Percentiles rank a stretch among this genome's conserved stretches.
Evolutionary conservation across 1,140 invertebrate genomes (phyloP).

Genomic region (Dendrolimus kikuchii): DNA sequence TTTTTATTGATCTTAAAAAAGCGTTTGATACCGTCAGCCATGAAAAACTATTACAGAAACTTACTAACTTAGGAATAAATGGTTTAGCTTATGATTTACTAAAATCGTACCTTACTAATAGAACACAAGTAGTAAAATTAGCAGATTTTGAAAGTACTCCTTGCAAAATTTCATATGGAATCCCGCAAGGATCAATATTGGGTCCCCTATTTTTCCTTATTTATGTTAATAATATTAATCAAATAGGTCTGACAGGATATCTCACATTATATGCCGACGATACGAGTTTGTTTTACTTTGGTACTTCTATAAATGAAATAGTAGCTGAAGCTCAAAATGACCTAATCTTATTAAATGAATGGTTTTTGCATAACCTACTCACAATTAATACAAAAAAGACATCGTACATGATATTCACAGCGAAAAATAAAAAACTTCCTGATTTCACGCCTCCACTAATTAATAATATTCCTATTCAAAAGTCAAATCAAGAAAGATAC

Average conservation of each 20-base stretch:
- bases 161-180: not conserved
- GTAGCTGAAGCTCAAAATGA: not conserved
- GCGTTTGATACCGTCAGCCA: too few species aligned
- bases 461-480: too few species aligned
- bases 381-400: slow-evolving; percentile 10
- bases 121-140: slow-evolving; percentile 4
- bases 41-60: slow-evolving; percentile 3
- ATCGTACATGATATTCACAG: too few species aligned
- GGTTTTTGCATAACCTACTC: slow-evolving; percentile 16
- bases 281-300: slow-evolving; percentile 4
- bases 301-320: not conserved
- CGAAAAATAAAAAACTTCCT: too few species aligned
- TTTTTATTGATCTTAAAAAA: too few species aligned
- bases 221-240: slow-evolving; percentile 4
- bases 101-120: not conserved
- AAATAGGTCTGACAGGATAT: slow-evolving; percentile 1
- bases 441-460: too few species aligned
- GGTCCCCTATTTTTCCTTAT: slow-evolving; percentile 3
- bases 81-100: slow-evolving; percentile 1
- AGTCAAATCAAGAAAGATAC: too few species aligned
- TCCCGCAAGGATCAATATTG: too few species aligned
- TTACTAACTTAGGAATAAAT: slow-evolving; percentile 4
- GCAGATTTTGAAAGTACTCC: not conserved
- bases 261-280: slow-evolving; percentile 3
- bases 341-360: not conserved